Evolutionary conservation across 2,888 invertebrate species (phyloP).

Genomic region (Aphidius colemani): DNA sequence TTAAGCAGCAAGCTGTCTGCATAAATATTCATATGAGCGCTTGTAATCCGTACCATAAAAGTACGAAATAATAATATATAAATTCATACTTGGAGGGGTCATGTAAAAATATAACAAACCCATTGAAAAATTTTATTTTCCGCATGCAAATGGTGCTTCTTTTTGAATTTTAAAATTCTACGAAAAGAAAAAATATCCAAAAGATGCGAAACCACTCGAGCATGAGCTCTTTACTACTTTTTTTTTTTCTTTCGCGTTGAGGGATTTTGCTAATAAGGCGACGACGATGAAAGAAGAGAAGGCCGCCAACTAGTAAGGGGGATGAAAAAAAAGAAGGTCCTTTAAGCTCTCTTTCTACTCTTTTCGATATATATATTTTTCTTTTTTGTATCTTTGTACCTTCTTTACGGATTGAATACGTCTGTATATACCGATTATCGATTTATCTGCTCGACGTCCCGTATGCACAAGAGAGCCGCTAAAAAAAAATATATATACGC

Average conservation of each 20-base stretch:
- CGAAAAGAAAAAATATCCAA: neutral
- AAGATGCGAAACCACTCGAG: slow-evolving; percentile 14
- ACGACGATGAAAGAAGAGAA: slow-evolving; percentile 30
- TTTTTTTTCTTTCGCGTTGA: slow-evolving; percentile 30
- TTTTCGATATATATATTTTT: slow-evolving; percentile 8
- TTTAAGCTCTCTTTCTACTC: slow-evolving; percentile 12
- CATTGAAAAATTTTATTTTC: slow-evolving; percentile 4
- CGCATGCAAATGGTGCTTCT: neutral
- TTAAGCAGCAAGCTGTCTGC: too few relatives aligned
- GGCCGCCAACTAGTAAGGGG: slow-evolving; percentile 22
- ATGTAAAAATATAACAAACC: too few relatives aligned
- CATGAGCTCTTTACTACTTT: slow-evolving; percentile 4
- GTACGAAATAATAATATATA: too few relatives aligned
- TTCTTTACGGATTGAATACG: slow-evolving; percentile 23
- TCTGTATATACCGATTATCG: slow-evolving; percentile 38
- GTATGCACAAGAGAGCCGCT: slow-evolving; percentile 16
- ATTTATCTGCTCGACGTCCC: slow-evolving; percentile 38
- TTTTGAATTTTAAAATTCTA: too few relatives aligned
- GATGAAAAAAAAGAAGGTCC: slow-evolving; percentile 9
- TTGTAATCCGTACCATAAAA: too few relatives aligned
- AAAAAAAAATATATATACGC: slow-evolving; percentile 16
- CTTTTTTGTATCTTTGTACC: slow-evolving; percentile 21
- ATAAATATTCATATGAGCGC: too few relatives aligned
- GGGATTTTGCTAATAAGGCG: slow-evolving; percentile 49
- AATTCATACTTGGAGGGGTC: too few relatives aligned